Percentiles rank a stretch among this genome's conserved stretches.
phyloP scores from a whole-genome alignment of 2,888 invertebrate genomes.

The Epistrophella euchroma region DNA sequence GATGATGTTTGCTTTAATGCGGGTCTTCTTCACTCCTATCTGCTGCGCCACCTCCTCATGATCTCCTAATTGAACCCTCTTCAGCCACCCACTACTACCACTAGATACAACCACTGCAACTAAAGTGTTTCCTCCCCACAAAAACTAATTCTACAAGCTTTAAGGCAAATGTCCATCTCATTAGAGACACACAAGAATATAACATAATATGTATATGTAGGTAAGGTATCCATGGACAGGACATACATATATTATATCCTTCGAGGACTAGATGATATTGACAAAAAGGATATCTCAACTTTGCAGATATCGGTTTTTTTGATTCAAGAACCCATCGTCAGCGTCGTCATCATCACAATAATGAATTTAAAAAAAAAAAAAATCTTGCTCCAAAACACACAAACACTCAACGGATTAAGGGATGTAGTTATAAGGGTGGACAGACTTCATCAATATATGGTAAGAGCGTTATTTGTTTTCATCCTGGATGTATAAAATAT shows the following conservation, averaged over 20 bases:
- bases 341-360: conserved; percentile 44
- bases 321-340: conserved; percentile 63
- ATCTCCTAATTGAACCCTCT: conserved; percentile 39
- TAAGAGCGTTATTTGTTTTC: conserved; percentile 67
- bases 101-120: conserved; percentile 17
- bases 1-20: conserved; percentile 66
- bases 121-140: conserved; percentile 71
- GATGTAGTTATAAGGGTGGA: conserved; percentile 31
- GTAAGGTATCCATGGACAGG: not conserved
- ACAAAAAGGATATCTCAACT: conserved; percentile 65
- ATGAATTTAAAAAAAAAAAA: conserved; percentile 11
- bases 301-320: conserved; percentile 69
- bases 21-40: conserved; percentile 5
- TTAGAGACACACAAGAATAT: conserved; percentile 41
- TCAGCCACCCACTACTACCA: not conserved
- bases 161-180: conserved; percentile 70
- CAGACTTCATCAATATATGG: conserved; percentile 20
- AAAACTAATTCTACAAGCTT: conserved; percentile 68
- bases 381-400: conserved; percentile 4
- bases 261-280: conserved; percentile 20
- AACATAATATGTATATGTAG: not conserved
- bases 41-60: not conserved
- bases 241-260: conserved; percentile 1
- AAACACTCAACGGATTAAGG: conserved; percentile 51
- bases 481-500: conserved; percentile 68